Evolutionary conservation across 2,113 vertebrate genomes (phyloP), one percentile per base, ranked within the genome.

Genomic region (Paramisgurnus dabryanus): DNA sequence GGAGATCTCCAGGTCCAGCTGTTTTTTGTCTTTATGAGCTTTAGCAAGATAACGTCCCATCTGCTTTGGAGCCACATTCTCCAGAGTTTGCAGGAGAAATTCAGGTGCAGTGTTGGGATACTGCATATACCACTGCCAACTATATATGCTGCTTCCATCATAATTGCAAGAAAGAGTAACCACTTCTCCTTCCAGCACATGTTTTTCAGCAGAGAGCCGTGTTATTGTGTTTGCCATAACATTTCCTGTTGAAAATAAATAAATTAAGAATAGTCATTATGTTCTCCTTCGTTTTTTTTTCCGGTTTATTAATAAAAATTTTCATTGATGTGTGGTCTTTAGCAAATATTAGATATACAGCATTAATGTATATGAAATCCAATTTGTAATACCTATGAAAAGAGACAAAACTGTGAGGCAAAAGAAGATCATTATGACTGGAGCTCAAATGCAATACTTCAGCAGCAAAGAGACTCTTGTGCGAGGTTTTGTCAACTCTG

Each of bases 1-100:
- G 43, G 80, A 81, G 57, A 83, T 74, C 27, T 69, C 22, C 57
- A 85, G 77, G 57, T 77, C 1, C 27, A 82, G 50, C 11, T 5
- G 49, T 39, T 73, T 79, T 8, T 49, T 7, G 7, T 69, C 12
- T 11, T 61, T 58, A 11, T 39, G 34, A 13, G n/a, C 61, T 55
- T 55, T 7, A 50, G 67, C 45, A 45, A 6, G 4, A 41, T 27
- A 2, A 9, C 18, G 61, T 2, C 3, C 7, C 4, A 40, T 49
- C 3, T 41, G 7, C 11, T 11, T 0, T 5, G 18, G 1, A 40
- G 0, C 60, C 22, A 1, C 0, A 53, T 0, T 1, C 39, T 67
- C 80, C 10, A 13, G 9, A 17, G 66, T 61, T 39, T 45, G 58
- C 13, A 73, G 8, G 41, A 83, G 73, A 17, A 69, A 83, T 43